Base-by-base conservation (phyloP, 92 coral and sea anemone species). In the Pocillopora meandrina region DNA sequence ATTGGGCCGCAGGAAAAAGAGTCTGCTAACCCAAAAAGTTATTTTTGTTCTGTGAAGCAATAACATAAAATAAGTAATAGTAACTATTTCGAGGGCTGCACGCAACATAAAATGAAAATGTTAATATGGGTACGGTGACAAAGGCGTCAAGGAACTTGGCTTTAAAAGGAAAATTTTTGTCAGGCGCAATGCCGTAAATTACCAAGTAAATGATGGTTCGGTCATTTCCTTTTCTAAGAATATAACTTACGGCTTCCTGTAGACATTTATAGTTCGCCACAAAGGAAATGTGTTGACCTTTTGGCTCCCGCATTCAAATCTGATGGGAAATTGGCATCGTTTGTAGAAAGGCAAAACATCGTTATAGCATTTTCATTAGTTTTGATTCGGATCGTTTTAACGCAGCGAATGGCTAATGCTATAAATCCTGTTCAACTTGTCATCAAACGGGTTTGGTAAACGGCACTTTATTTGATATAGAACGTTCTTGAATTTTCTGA, bases 231-330 rank as follows among this genome's bases (percentile, higher is more conserved):
- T 21, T 75, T 75, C 65, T 60, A 17, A 5, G 12, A 75, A 75
- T 23, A 75, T 75, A 26, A 23, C 23, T 75, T 20, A 74, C 73
- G 12, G 2, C 74, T 70, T 70, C 74, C 74, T 49, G 26, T 26
- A 7, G 52, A 42, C 52, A 7, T 42, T 42, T 42, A 42, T 42
- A 42, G 52, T 3, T 42, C 52, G 47, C 49, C 1, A 35, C 61
- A 76, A 26, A 67, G 80, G 17, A 76, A 76, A 19, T 33, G 19
- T 10, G 2, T 76, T 76, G 68, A 76, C 67, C 68, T 61, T 34
- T 61, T 42, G 35, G 59, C 62, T 2, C 3, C 66, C 5, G 13
- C 56, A 33, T 70, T 36, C 16, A 33, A 68, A 68, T 34, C 72
- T 31, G 9, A 33, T 68, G 72, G 15, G 42, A 65, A 6, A 65